phyloP scores from a whole-genome alignment of 2,888 invertebrate genomes.

The Drosophila pseudotakahashii region DNA sequence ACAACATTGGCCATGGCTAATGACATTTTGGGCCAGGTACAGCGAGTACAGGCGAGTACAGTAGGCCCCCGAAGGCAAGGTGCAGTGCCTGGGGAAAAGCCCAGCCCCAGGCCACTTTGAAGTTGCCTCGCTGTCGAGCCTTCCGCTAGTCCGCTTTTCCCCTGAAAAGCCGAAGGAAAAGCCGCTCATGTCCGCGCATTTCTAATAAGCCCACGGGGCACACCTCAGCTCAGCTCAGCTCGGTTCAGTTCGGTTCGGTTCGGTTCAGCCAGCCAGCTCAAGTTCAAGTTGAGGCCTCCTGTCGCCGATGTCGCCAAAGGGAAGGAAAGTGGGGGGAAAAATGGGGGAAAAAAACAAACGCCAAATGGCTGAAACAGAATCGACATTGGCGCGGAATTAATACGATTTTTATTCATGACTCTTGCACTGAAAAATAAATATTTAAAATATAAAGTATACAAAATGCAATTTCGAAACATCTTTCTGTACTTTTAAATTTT shows the following conservation, averaged over 20 bases:
- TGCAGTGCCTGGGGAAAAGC: slow-evolving; percentile 53
- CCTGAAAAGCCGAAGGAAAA: slow-evolving; percentile 13
- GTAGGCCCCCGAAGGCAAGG: slow-evolving; percentile 52
- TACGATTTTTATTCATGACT: slow-evolving; percentile 80
- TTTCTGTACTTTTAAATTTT: too few relatives aligned
- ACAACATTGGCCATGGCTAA: slow-evolving; percentile 37
- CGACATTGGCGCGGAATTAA: slow-evolving; percentile 72
- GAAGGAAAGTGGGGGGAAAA: neutral
- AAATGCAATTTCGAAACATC: too few relatives aligned
- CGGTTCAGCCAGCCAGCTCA: slow-evolving; percentile 34
- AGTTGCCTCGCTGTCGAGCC: slow-evolving; percentile 17
- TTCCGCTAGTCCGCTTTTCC: slow-evolving; percentile 7
- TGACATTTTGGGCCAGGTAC: slow-evolving; percentile 50
- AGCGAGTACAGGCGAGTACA: slow-evolving; percentile 58
- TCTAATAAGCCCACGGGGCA: slow-evolving; percentile 61
- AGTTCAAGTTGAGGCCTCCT: slow-evolving; percentile 65
- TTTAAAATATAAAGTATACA: too few relatives aligned
- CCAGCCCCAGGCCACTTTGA: slow-evolving; percentile 24
- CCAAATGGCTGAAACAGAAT: slow-evolving; percentile 41
- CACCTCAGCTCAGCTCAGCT: slow-evolving; percentile 11
- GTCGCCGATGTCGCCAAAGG: slow-evolving; percentile 21
- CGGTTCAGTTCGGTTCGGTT: slow-evolving; percentile 4
- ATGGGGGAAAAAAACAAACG: slow-evolving; percentile 9
- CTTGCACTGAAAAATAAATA: slow-evolving; percentile 2
- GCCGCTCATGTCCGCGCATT: slow-evolving; percentile 73